Percentiles rank a stretch among this genome's conserved stretches.
Evolutionary conservation across 1,140 invertebrate genomes (phyloP).

Genomic region (Temnothorax longispinosus): DNA sequence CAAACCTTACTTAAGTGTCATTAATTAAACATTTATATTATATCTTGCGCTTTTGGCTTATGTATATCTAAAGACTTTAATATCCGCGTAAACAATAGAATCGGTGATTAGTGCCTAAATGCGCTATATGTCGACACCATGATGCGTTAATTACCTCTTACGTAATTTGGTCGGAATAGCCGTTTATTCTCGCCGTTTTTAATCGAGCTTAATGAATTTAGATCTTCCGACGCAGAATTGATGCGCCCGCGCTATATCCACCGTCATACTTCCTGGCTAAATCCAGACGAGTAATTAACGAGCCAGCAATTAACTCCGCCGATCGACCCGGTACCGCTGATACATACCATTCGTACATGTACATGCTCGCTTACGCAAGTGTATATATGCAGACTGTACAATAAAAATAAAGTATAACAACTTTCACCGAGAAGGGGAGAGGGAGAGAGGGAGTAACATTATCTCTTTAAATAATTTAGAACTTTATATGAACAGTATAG

Average conservation of each 20-base stretch:
- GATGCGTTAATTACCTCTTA: constrained; percentile 11
- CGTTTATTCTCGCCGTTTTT: constrained; percentile 42
- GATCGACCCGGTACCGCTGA: constrained; percentile 43
- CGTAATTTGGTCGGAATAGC: constrained; percentile 17
- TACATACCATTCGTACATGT: constrained; percentile 12
- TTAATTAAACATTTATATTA: constrained; percentile 3
- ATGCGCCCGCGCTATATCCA: constrained; percentile 37
- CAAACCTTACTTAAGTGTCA: neutral
- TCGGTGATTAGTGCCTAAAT: constrained; percentile 13
- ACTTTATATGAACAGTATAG: neutral
- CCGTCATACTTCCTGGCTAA: constrained; percentile 48
- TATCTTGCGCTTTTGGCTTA: neutral
- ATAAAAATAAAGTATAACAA: constrained; percentile 26
- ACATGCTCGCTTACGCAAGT: neutral
- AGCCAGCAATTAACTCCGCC: constrained; percentile 61
- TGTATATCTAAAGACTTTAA: constrained; percentile 20
- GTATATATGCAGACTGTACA: neutral
- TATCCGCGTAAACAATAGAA: neutral
- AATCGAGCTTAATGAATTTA: constrained; percentile 53
- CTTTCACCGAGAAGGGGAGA: neutral
- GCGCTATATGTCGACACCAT: neutral
- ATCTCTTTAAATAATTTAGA: neutral
- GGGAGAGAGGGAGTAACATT: neutral
- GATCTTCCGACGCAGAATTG: constrained; percentile 56
- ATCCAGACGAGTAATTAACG: constrained; percentile 66